These are phyloP conservation scores for Stenurella melanura DNA, from an alignment of 2,888 invertebrate genomes.

Conservation along the genomic window DNA sequence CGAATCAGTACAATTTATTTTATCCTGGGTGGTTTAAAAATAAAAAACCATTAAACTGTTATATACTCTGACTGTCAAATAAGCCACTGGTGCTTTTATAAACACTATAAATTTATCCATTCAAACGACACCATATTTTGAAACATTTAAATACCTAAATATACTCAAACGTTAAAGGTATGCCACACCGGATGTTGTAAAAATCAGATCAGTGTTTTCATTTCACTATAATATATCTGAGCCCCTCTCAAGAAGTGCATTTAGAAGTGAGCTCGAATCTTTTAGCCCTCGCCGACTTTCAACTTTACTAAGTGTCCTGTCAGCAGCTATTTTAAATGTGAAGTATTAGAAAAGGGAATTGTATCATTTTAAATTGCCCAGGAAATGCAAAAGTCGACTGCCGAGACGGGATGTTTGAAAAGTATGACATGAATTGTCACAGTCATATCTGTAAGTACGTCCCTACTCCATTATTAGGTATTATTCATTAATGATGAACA, in stretches of 20 bases:
- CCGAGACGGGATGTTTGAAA: constrained; percentile 31
- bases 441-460: neutral
- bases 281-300: constrained; percentile 41
- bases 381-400: constrained; percentile 31
- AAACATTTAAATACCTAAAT: constrained; percentile 62
- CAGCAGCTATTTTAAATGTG: constrained; percentile 43
- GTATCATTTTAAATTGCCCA: constrained; percentile 34
- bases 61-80: constrained; percentile 55
- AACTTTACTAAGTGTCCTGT: constrained; percentile 44
- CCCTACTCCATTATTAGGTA: neutral
- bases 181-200: constrained; percentile 60
- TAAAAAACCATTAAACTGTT: constrained; percentile 51
- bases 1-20: constrained; percentile 3
- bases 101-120: constrained; percentile 62
- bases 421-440: neutral
- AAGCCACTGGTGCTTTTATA: constrained; percentile 54
- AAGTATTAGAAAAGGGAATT: constrained; percentile 11
- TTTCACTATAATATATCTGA: constrained; percentile 30
- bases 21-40: constrained; percentile 39
- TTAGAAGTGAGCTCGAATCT: constrained; percentile 25
- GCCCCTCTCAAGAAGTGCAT: constrained; percentile 19
- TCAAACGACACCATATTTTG: constrained; percentile 51
- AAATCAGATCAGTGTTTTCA: constrained; percentile 52
- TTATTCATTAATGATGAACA: neutral
- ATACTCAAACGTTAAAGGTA: constrained; percentile 55